Evolutionary conservation across 2,113 vertebrate species (phyloP), one percentile per base, ranked within the genome.

Genomic region (Patagioenas fasciata): DNA sequence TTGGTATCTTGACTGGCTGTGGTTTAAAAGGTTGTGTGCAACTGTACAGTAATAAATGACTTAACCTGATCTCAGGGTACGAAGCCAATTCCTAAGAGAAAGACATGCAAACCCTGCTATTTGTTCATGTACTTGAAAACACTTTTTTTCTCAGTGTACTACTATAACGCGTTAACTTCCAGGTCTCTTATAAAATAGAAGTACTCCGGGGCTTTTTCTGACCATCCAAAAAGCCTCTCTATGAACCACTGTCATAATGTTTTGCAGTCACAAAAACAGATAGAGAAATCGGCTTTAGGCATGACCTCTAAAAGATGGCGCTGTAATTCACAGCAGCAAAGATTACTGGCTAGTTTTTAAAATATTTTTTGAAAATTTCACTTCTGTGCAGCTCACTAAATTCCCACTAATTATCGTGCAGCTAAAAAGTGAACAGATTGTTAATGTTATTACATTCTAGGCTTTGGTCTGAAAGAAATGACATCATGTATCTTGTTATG

Each of bases 351-450:
- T 58, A 44, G 31, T 4, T 87, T 42, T 79, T 96, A 85, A 91
- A 95, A 85, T 75, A 82, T 88, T 94, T 96, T 97, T 94, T 84
- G 87, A 85, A 91, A 70, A 91, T 93, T 94, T 93, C 10, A 83
- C 71, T 94, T 97, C 75, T 28, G 17, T 95, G 69, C 21, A 85
- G 95, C 89, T 97, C 82, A 75, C 83, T 97, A 95, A 97, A 91
- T 95, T 95, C 73, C 65, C 58, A 73, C 91, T 96, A 97, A 94
- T 97, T 97, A 96, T 74, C 60, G 95, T 74, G 91, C 85, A 90
- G 93, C 95, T 95, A 96, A 96, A 97, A 97, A 95, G 85, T 94
- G 95, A 97, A 80, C 75, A 95, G 96, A 97, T 94, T 93, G 21
- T 84, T 94, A 94, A 95, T 61, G 50, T 65, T 95, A 87, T 61